Base-by-base conservation (phyloP, 2,888 invertebrate species). In the Bugula neritina region DNA sequence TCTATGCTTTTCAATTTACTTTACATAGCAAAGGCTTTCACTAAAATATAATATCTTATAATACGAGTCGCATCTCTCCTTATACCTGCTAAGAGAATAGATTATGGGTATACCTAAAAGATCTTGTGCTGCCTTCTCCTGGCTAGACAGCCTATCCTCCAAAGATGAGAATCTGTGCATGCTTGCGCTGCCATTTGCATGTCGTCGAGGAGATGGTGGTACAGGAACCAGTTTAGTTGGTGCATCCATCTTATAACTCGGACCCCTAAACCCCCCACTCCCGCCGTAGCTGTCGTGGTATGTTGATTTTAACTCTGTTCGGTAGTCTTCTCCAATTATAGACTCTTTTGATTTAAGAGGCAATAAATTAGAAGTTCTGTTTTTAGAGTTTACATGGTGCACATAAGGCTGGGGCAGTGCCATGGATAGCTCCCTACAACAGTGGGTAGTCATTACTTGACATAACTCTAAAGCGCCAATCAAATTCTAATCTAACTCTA, bases 81-180 rank as follows among this genome's bases (percentile, higher is more conserved):
- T n/a, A n/a, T n/a, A n/a, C n/a, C n/a, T n/a, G n/a, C n/a, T n/a
- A n/a, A n/a, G n/a, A n/a, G n/a, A n/a, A n/a, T n/a, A n/a, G n/a
- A n/a, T n/a, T n/a, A n/a, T n/a, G n/a, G n/a, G n/a, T 72, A 79
- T 75, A 72, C 82, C 82, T n/a, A 83, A 75, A 55, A 83, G 75
- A 2, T 75, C 74, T 71, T 80, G 79, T n/a, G 82, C 79, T 1
- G 75, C 77, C 63, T 77, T 75, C 74, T 83, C 83, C 69, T 82
- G 81, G 43, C 78, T 77, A 29, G 74, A 75, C 3, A 83, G 74
- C 43, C 83, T 74, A 69, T 79, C 80, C 72, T 83, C 83, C 13
- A 83, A 71, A 21, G 75, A 70, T 63, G 80, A 79, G 13, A 80
- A 72, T 54, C 78, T 73, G 27, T 71, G 54, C 54, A 63, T 63